Evolutionary conservation across 2,888 invertebrate species (phyloP).

Genomic region (Phortica okadai): DNA sequence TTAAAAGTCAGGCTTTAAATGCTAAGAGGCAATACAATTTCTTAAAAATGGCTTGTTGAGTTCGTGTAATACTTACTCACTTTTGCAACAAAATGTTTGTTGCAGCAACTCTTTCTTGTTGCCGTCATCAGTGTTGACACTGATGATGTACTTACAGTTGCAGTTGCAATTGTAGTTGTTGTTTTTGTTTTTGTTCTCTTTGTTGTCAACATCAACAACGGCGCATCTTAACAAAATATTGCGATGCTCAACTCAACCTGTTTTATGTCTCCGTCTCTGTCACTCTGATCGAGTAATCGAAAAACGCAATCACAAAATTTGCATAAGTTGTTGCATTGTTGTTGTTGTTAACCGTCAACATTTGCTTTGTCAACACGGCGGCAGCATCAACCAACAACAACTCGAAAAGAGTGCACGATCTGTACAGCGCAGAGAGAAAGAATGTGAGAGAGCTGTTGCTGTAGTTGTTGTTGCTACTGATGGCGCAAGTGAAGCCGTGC

Average conservation of each 20-base stretch:
- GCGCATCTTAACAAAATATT: not conserved
- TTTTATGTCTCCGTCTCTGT: not conserved
- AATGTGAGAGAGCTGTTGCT: no score
- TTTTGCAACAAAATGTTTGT: not conserved
- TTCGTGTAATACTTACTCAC: no score
- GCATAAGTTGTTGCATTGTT: not conserved
- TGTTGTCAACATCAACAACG: not conserved
- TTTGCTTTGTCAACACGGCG: not conserved
- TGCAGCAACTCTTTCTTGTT: not conserved
- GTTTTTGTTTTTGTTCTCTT: not conserved
- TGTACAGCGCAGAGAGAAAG: no score
- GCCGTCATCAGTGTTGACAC: not conserved
- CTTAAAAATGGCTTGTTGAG: no score
- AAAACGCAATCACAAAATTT: conserved; percentile 18
- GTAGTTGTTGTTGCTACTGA: no score
- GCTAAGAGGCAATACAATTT: no score
- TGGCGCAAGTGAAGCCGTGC: no score
- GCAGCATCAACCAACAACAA: no score
- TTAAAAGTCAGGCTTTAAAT: no score
- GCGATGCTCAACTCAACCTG: not conserved
- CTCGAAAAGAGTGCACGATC: no score
- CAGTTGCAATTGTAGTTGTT: not conserved
- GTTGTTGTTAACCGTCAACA: not conserved
- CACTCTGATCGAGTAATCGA: not conserved
- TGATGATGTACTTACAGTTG: not conserved